These are phyloP conservation scores for Toxonevra muliebris DNA, from an alignment of 2,888 invertebrate species.

Conservation along the genomic window DNA sequence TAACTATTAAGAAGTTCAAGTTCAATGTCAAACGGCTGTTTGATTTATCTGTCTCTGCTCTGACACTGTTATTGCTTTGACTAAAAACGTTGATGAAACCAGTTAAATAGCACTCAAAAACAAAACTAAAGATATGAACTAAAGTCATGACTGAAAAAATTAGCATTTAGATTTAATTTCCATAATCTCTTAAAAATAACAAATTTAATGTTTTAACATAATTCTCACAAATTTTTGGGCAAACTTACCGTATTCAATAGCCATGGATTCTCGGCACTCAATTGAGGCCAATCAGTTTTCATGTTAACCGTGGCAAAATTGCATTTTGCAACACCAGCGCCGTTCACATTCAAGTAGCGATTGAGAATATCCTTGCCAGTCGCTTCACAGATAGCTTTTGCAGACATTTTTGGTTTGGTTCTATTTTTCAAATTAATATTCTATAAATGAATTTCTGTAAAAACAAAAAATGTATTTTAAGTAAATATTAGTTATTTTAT, in stretches of 20 bases:
- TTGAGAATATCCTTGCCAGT: slow-evolving; percentile 93
- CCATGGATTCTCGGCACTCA: slow-evolving; percentile 86
- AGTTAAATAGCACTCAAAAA: no score
- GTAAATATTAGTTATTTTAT: background rate
- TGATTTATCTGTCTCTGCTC: no score
- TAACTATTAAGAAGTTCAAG: slow-evolving; percentile 43
- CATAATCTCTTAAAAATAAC: no score
- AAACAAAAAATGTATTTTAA: no score
- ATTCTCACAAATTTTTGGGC: no score
- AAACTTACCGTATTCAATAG: slow-evolving; percentile 75
- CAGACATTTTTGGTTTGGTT: slow-evolving; percentile 81
- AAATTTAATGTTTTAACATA: no score
- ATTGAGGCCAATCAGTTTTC: slow-evolving; percentile 77
- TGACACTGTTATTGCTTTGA: no score
- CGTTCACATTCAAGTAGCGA: slow-evolving; percentile 75
- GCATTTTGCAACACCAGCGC: slow-evolving; percentile 78
- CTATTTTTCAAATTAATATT: background rate
- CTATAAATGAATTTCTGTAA: background rate
- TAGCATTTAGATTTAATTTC: no score
- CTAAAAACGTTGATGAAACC: no score
- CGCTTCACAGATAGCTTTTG: slow-evolving; percentile 95
- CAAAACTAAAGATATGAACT: no score
- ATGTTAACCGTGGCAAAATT: slow-evolving; percentile 83
- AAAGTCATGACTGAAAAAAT: no score
- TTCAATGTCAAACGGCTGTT: slow-evolving; percentile 45